phyloP scores from a whole-genome alignment of 2,888 invertebrate species.

The Drosophila suboccidentalis region DNA sequence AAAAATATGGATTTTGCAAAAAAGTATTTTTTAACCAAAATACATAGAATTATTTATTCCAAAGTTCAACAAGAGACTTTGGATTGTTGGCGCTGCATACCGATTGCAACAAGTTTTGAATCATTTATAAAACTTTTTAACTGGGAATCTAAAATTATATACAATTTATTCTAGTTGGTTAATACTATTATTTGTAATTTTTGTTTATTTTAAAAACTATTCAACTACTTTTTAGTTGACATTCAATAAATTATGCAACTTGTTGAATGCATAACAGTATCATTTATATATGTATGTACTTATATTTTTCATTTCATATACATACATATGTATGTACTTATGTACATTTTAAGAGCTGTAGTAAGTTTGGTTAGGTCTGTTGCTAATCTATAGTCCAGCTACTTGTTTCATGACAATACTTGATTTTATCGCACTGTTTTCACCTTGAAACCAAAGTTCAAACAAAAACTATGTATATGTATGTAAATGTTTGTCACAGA shows the following conservation, averaged over 20 bases:
- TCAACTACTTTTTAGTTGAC: not conserved
- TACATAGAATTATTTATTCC: too few relatives aligned
- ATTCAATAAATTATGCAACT: conserved; percentile 25
- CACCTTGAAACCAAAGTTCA: conserved; percentile 71
- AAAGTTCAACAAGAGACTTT: too few relatives aligned
- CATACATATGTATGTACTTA: not conserved
- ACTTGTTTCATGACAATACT: conserved; percentile 28
- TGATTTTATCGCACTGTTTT: conserved; percentile 65
- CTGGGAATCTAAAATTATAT: too few relatives aligned
- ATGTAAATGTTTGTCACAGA: conserved; percentile 15
- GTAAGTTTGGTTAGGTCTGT: conserved; percentile 33
- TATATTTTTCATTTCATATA: not conserved
- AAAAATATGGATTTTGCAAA: not conserved
- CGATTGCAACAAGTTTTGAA: too few relatives aligned
- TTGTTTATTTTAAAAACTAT: not conserved
- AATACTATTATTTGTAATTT: not conserved
- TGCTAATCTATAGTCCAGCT: conserved; percentile 36
- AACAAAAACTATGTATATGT: conserved; percentile 27
- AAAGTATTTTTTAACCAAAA: conserved; percentile 3
- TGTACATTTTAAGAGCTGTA: not conserved
- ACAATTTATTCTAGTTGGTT: not conserved
- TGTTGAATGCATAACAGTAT: conserved; percentile 21
- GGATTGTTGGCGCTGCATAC: too few relatives aligned
- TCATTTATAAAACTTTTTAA: too few relatives aligned
- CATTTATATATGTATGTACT: not conserved